Evolutionary conservation across 64 coral and sea anemone genomes (phyloP), one percentile per base, ranked within the genome.

Genomic region (Montipora cactus): DNA sequence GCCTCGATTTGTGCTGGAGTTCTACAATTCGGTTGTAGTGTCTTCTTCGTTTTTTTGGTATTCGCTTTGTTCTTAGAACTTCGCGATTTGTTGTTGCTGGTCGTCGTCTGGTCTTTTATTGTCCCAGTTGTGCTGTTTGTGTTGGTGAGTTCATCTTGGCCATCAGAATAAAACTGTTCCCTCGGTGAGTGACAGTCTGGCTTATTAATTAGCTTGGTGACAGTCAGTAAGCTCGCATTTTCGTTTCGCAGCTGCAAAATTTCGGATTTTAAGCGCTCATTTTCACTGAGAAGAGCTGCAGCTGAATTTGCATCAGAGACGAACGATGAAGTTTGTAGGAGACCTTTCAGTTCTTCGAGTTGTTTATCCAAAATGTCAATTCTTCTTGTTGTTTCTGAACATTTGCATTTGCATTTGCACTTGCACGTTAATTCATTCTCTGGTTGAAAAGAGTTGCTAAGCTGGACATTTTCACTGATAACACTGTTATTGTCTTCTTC

Each of bases 81-180:
- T 64, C 82, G 59, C 70, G 82, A 13, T 86, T 28, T 68, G 59
- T 69, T 86, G 82, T 86, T 86, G 21, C 49, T 86, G 83, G 37
- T 87, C 9, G 61, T 69, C 18, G 55, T 70, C 16, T 69, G 61
- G 66, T 48, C 61, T 67, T 62, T 69, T 47, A 62, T 87, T 87
- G 59, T 37, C 66, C 83, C 71, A 69, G 83, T 19, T 87, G 44
- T 15, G 6, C 66, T 87, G 66, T 87, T 49, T 69, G 59, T 69
- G 71, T 69, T 58, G 25, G 64, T 61, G n/a, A 52, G 18, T 81
- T 81, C 47, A 52, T 81, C 79, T 49, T 52, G 48, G 79, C n/a
- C 11, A 57, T 21, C 70, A 69, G 82, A 67, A 47, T 86, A 69
- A 46, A 5, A 69, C 62, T 9, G 62, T 67, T 15, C 62, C 62